Evolutionary conservation across 2,797 vertebrate genomes (phyloP), one percentile per base, ranked within the genome.

Genomic region (Danio choprae): DNA sequence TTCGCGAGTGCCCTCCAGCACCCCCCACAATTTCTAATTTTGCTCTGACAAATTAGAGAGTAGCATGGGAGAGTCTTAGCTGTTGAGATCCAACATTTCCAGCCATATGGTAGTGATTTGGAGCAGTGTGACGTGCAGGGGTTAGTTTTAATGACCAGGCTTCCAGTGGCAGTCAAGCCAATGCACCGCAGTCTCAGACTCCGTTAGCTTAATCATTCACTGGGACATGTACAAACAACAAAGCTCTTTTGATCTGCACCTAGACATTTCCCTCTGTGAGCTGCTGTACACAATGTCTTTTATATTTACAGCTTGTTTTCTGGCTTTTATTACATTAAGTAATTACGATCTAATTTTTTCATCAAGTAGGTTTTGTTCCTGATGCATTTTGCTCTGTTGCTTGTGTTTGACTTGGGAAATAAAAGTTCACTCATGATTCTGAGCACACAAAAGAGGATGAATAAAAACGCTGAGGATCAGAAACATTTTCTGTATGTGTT

Each of bases 1-100:
- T 78, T 82, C 83, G 85, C 79, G 81, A 83, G 67, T 53, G 40
- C 84, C 41, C 58, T 78, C 48, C 88, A 89, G 88, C 91, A 80
- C 85, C 89, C 89, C 89, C 91, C 91, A 89, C 90, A 89, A 93
- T 91, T 90, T 92, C 92, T 92, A 93, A 94, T 94, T 94, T 93
- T 92, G 92, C 92, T 92, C 92, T 91, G 87, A 92, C 90, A 94
- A 94, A 94, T 94, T 93, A 94, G 91, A 94, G 94, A 92, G 92
- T 92, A 92, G 90, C 84, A 88, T 88, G 86, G 89, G 88, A 93
- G 91, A 91, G 71, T 86, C 86, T 88, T 87, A 86, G 88, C 89
- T 87, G 88, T 85, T 87, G 88, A 78, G 90, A 87, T 89, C 89
- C 83, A 86, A 90, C 90, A 89, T 84, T 87, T 88, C 89, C 88